Conservation (phyloP, 2,113 vertebrate species). For the Malurus cyaneus region DNA sequence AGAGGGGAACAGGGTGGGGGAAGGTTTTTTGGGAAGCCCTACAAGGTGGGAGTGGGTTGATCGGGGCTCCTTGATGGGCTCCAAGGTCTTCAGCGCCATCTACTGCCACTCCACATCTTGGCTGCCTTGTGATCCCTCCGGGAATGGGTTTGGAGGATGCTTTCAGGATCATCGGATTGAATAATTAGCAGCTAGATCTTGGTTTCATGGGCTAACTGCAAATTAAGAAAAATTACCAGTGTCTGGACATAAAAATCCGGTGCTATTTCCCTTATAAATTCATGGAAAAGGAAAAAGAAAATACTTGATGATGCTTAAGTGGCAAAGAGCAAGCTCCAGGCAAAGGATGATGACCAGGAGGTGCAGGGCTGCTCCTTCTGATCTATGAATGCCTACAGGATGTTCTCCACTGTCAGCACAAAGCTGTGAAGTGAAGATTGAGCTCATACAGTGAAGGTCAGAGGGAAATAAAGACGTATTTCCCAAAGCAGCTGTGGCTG, state of each 20-base stretch:
- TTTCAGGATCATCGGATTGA: neutral
- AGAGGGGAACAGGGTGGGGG: neutral
- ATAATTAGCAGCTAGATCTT: neutral
- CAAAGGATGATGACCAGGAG: neutral
- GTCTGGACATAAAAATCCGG: neutral
- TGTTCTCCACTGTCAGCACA: neutral
- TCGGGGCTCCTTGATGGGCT: neutral
- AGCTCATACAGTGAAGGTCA: neutral
- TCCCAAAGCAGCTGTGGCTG: neutral
- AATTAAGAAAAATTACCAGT: neutral
- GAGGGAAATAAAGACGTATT: neutral
- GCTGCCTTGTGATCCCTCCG: neutral
- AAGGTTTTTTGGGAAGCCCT: neutral
- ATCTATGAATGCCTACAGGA: neutral
- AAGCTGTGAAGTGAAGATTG: neutral
- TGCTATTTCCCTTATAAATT: neutral
- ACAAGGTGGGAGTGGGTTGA: neutral
- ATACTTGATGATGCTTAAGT: neutral
- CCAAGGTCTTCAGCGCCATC: constrained; percentile 49
- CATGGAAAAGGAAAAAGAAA: neutral
- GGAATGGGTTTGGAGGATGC: neutral
- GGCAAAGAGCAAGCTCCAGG: neutral
- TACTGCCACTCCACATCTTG: neutral
- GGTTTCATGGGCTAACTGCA: neutral
- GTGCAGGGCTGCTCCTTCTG: neutral